Evolutionary conservation across 2,888 invertebrate species (phyloP).

Genomic region (Teleiodes luculella): DNA sequence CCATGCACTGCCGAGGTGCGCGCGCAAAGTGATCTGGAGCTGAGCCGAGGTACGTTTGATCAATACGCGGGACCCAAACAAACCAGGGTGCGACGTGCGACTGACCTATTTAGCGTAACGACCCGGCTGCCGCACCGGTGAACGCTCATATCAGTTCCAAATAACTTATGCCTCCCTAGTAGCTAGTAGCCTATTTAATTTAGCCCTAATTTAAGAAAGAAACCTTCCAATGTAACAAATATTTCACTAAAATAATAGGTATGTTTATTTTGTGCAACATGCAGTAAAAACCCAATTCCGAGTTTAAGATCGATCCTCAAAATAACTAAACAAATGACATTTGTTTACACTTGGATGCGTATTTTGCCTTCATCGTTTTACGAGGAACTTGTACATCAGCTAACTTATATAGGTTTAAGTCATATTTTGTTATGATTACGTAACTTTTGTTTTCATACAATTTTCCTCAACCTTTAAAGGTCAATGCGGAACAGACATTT

Average conservation of each 20-base stretch:
- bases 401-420: too few relatives aligned
- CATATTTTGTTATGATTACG: conserved; percentile 2
- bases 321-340: too few relatives aligned
- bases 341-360: too few relatives aligned
- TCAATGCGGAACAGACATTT: neutral
- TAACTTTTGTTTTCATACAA: neutral
- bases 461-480: conserved; percentile 10
- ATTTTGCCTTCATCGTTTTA: too few relatives aligned
- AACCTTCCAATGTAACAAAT: too few relatives aligned
- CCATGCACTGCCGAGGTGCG: conserved; percentile 45
- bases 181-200: neutral
- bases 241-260: too few relatives aligned
- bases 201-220: neutral
- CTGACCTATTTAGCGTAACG: conserved; percentile 61
- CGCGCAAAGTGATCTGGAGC: conserved; percentile 46
- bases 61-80: conserved; percentile 75
- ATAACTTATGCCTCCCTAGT: neutral
- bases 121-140: conserved; percentile 14
- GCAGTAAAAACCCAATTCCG: too few relatives aligned
- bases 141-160: conserved; percentile 5
- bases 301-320: too few relatives aligned
- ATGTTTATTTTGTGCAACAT: too few relatives aligned
- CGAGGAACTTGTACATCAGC: too few relatives aligned
- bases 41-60: conserved; percentile 37
- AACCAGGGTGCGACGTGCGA: conserved; percentile 59